phyloP scores from a whole-genome alignment of 2,797 vertebrate species.

The Arrhamphus sclerolepis region DNA sequence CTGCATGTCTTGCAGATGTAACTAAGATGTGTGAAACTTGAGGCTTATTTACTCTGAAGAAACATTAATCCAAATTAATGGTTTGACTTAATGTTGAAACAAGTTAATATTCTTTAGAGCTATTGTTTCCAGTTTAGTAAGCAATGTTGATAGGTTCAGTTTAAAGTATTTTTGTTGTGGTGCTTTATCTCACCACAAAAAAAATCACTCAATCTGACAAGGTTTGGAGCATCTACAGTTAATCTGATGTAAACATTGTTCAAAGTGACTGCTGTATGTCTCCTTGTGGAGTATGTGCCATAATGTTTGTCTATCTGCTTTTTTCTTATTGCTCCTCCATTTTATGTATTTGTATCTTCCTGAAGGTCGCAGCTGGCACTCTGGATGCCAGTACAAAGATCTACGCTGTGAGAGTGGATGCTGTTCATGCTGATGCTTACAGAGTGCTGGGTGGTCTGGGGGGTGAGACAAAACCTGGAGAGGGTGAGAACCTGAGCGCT shows the following conservation, averaged over 20 bases:
- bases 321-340: background rate
- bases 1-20: no score
- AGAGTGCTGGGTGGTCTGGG: constrained; percentile 89
- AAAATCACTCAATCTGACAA: no score
- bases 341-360: background rate
- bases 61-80: background rate
- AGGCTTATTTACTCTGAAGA: background rate
- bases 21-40: no score
- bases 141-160: no score
- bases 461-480: constrained; percentile 77
- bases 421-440: constrained; percentile 90
- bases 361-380: constrained; percentile 91
- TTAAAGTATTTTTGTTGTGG: no score
- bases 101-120: no score
- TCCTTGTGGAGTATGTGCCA: background rate
- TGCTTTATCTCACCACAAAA: no score
- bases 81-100: no score
- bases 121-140: no score
- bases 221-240: no score
- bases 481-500: constrained; percentile 56
- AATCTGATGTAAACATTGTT: no score
- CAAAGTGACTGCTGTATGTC: no score
- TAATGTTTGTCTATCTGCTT: background rate
- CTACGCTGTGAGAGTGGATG: constrained; percentile 93
- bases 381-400: constrained; percentile 97